Evolutionary conservation across 1,140 invertebrate genomes (phyloP).

Genomic region (Vanessa atalanta): DNA sequence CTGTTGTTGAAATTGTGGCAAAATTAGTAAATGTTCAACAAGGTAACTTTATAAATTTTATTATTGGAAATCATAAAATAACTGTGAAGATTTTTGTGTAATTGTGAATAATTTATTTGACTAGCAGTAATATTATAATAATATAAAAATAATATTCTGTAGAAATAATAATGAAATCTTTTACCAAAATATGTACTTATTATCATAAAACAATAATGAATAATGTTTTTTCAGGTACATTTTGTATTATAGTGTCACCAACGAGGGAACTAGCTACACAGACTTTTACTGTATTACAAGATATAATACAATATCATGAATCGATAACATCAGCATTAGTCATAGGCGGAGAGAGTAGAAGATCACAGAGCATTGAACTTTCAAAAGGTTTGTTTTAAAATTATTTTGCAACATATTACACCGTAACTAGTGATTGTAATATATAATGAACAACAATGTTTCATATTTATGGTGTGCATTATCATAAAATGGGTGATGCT

Average conservation of each 20-base stretch:
- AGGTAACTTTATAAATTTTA: constrained; percentile 82
- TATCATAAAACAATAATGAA: not conserved
- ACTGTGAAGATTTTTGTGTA: too few species aligned
- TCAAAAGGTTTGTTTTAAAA: constrained; percentile 46
- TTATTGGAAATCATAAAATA: too few species aligned
- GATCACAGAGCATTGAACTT: constrained; percentile 81
- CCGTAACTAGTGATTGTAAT: too few species aligned
- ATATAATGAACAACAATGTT: too few species aligned
- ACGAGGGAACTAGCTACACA: constrained; percentile 96
- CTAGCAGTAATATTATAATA: too few species aligned
- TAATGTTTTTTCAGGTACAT: constrained; percentile 82
- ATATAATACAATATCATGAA: constrained; percentile 90
- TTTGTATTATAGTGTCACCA: constrained; percentile 93
- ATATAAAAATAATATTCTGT: too few species aligned
- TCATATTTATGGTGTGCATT: too few species aligned
- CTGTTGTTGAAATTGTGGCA: constrained; percentile 88
- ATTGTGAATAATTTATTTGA: too few species aligned
- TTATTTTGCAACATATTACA: too few species aligned
- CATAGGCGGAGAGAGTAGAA: constrained; percentile 92
- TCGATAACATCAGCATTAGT: constrained; percentile 92
- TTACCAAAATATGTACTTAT: not conserved
- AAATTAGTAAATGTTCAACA: constrained; percentile 88
- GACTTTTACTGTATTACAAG: constrained; percentile 92
- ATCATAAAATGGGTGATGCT: too few species aligned
- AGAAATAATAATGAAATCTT: too few species aligned